These are phyloP conservation scores for Petrocephalus microphthalmus DNA, from an alignment of 2,113 vertebrate genomes.

Conservation along the genomic window DNA sequence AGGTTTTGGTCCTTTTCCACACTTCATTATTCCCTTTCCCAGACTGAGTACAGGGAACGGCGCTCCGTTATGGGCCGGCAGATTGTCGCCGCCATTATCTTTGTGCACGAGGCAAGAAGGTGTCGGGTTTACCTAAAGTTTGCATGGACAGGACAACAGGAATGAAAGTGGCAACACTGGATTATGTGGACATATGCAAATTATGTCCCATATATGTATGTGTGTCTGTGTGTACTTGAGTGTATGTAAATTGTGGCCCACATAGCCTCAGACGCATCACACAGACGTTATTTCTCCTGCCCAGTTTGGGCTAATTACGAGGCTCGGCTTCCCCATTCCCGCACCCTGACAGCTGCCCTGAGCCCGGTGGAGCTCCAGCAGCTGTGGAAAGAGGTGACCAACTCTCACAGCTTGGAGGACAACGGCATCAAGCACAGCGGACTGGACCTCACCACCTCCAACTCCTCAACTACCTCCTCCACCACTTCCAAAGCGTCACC, in stretches of 20 bases:
- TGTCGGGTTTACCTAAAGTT: neutral
- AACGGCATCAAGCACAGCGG: conserved; percentile 83
- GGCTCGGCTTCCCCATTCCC: neutral
- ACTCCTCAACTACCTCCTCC: conserved; percentile 96
- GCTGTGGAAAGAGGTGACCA: conserved; percentile 97
- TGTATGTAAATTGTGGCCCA: neutral
- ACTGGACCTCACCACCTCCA: conserved; percentile 93
- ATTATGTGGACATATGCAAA: neutral
- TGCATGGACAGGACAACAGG: neutral
- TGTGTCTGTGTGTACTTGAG: neutral
- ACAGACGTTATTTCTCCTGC: neutral
- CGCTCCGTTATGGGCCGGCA: neutral
- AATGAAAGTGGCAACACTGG: neutral
- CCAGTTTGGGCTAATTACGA: neutral
- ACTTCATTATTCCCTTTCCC: conserved; percentile 5
- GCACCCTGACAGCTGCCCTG: conserved; percentile 74
- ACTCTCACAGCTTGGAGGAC: conserved; percentile 82
- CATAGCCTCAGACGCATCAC: neutral
- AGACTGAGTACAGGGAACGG: neutral
- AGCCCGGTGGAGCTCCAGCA: conserved; percentile 98
- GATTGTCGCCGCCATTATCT: neutral
- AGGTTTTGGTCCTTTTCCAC: neutral
- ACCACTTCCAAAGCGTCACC: conserved; percentile 96
- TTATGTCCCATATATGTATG: neutral
- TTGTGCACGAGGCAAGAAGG: neutral